These are phyloP conservation scores for Temnothorax nylanderi DNA, from an alignment of 1,140 invertebrate species.

Conservation along the genomic window DNA sequence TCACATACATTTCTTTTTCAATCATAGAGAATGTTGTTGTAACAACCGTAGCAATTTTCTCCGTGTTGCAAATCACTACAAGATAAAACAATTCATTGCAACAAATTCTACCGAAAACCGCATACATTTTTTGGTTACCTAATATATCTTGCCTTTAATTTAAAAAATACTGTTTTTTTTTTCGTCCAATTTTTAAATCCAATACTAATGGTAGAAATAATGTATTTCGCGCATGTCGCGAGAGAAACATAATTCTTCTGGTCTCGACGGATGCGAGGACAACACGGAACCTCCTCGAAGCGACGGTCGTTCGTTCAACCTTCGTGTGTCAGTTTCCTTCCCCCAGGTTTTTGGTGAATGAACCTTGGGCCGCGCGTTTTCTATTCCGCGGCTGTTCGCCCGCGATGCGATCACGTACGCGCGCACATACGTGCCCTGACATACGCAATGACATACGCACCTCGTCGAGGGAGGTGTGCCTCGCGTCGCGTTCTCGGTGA, in stretches of 20 bases:
- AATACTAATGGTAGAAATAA: not conserved
- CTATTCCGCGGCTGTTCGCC: conserved; percentile 33
- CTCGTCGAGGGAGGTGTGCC: too few relatives aligned
- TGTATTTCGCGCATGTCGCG: not conserved
- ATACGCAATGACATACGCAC: not conserved
- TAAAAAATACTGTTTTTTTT: not conserved
- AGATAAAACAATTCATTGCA: too few relatives aligned
- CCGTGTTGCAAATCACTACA: too few relatives aligned
- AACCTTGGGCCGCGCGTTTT: conserved; percentile 22
- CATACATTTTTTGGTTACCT: too few relatives aligned
- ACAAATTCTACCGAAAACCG: too few relatives aligned
- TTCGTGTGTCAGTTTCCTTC: not conserved
- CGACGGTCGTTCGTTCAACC: not conserved
- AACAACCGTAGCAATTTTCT: too few relatives aligned
- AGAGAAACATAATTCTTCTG: not conserved
- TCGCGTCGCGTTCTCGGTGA: not conserved
- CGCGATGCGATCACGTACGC: not conserved
- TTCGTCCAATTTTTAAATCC: not conserved
- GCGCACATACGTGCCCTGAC: not conserved
- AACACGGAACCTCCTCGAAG: not conserved
- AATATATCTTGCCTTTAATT: not conserved
- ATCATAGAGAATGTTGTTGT: too few relatives aligned
- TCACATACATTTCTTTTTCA: too few relatives aligned
- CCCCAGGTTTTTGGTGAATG: conserved; percentile 27
- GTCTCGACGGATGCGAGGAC: not conserved